Evolutionary conservation across 2,888 invertebrate genomes (phyloP).

Genomic region (Cephalotes varians): DNA sequence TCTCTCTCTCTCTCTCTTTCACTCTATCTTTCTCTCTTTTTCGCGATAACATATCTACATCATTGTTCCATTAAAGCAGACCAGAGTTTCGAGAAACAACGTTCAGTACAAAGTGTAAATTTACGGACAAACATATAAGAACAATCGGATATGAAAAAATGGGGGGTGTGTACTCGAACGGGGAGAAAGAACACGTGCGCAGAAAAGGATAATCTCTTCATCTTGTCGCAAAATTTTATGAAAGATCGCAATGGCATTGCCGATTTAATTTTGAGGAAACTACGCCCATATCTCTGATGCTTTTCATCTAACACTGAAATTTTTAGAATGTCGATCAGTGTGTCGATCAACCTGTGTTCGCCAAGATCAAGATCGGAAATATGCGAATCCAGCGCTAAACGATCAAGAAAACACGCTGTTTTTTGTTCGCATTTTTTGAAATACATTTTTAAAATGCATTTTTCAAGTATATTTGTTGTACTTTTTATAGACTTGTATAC

Average conservation of each 20-base stretch:
- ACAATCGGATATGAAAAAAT: not conserved
- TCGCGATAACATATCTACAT: slow-evolving; percentile 44
- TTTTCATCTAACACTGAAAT: not conserved
- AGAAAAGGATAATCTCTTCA: slow-evolving; percentile 4
- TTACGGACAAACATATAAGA: slow-evolving; percentile 53
- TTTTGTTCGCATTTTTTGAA: not conserved
- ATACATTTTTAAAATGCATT: not conserved
- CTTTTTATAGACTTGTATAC: not conserved
- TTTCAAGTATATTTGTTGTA: not conserved
- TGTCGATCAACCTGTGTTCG: too few species aligned
- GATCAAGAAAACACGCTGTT: too few species aligned
- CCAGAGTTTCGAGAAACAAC: slow-evolving; percentile 72
- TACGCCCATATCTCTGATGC: not conserved
- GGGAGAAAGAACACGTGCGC: slow-evolving; percentile 38
- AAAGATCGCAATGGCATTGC: not conserved
- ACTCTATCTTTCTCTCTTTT: slow-evolving; percentile 51
- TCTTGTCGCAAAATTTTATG: not conserved
- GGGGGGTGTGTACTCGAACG: slow-evolving; percentile 25
- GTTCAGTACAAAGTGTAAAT: slow-evolving; percentile 66
- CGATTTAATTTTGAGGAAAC: not conserved
- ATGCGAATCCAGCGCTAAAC: too few species aligned
- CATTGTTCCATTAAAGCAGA: slow-evolving; percentile 66
- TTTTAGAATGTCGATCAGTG: not conserved
- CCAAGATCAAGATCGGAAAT: not conserved
- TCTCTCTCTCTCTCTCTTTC: not conserved